Conservation (phyloP, 2,888 invertebrate species). For the Antheraea yamamai region DNA sequence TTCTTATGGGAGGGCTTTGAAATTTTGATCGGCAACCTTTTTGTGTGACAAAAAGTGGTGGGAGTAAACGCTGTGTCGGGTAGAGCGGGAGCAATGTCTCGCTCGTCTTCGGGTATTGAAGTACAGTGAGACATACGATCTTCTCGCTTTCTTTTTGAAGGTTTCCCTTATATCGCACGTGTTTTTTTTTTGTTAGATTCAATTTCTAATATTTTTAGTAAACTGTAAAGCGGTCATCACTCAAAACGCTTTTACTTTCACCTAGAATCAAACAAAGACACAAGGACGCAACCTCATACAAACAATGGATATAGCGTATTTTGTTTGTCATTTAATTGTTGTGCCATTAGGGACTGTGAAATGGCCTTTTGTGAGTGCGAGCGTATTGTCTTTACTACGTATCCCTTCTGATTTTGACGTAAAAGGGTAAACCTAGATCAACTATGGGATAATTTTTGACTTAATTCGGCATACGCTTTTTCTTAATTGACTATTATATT, state of each 20-base stretch:
- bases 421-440: not conserved
- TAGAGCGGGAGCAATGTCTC: too few species aligned
- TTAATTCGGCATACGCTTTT: too few species aligned
- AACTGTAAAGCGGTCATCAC: slow-evolving; percentile 48
- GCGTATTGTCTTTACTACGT: not conserved
- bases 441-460: too few species aligned
- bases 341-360: slow-evolving; percentile 49
- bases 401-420: not conserved
- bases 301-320: slow-evolving; percentile 54
- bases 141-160: not conserved
- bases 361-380: slow-evolving; percentile 41
- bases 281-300: slow-evolving; percentile 49
- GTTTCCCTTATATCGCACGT: not conserved
- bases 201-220: slow-evolving; percentile 37
- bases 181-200: not conserved
- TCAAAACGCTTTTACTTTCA: slow-evolving; percentile 65
- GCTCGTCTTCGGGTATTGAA: too few species aligned
- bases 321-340: slow-evolving; percentile 59
- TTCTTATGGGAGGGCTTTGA: too few species aligned
- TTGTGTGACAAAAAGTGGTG: too few species aligned
- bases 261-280: slow-evolving; percentile 45
- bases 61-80: too few species aligned
- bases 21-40: not conserved
- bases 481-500: too few species aligned
- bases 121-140: too few species aligned